Evolutionary conservation across 2,888 invertebrate species (phyloP).

Genomic region (Desoria tigrina): DNA sequence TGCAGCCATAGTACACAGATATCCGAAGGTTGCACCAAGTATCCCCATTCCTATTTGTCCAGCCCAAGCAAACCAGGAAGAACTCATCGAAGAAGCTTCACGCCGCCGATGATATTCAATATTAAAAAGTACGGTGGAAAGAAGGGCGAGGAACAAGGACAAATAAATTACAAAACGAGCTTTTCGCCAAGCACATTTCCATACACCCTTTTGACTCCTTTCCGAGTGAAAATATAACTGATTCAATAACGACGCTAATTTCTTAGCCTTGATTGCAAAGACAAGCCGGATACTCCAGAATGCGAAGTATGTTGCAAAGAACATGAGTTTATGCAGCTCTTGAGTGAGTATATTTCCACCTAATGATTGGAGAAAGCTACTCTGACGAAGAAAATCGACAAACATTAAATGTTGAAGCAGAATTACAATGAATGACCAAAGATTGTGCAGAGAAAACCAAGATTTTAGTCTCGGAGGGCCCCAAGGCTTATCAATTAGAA

Average conservation of each 20-base stretch:
- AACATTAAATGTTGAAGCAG: conserved; percentile 14
- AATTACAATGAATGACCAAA: conserved; percentile 16
- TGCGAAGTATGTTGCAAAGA: conserved; percentile 9
- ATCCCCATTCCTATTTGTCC: conserved; percentile 16
- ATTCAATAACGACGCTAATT: conserved; percentile 21
- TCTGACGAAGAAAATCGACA: conserved; percentile 18
- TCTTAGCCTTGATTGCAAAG: conserved; percentile 28
- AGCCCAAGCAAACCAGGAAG: conserved; percentile 11
- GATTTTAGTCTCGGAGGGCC: conserved; percentile 33
- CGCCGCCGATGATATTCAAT: neutral
- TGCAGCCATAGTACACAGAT: conserved; percentile 18
- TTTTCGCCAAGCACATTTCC: conserved; percentile 18
- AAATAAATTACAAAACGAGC: conserved; percentile 16
- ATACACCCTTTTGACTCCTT: conserved; percentile 13
- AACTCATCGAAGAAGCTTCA: neutral
- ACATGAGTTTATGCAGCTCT: conserved; percentile 14
- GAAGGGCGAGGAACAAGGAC: neutral
- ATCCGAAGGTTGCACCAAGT: conserved; percentile 20
- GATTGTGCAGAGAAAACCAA: conserved; percentile 23
- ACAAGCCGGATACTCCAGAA: conserved; percentile 26
- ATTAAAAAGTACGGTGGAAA: neutral
- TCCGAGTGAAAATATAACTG: conserved; percentile 22
- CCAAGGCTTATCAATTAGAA: conserved; percentile 29
- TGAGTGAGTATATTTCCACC: conserved; percentile 13
- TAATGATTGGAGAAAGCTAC: conserved; percentile 7